Conservation (phyloP, 2,888 invertebrate species). For the Drosophila mimica region DNA sequence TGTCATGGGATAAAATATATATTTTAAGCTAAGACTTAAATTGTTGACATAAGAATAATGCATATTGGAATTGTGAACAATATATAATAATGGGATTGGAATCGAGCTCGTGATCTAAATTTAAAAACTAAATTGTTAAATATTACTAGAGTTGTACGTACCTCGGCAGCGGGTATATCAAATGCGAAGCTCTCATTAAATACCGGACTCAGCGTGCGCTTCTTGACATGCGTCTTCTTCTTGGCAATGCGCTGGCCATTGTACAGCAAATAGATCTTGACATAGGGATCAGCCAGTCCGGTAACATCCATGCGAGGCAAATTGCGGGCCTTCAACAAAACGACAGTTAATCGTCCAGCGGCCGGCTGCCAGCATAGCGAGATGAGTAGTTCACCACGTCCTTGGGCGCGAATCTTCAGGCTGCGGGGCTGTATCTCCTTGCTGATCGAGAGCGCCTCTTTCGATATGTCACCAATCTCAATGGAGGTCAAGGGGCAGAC, state of each 20-base stretch:
- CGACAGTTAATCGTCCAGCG: conserved; percentile 97
- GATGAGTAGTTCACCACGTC: conserved; percentile 96
- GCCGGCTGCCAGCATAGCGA: conserved; percentile 99
- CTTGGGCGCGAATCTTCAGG: conserved; percentile 96
- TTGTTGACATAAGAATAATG: background rate
- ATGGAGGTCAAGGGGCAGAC: conserved; percentile 91
- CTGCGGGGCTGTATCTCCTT: conserved; percentile 97
- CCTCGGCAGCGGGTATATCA: conserved; percentile 93
- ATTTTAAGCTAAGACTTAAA: background rate
- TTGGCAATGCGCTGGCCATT: conserved; percentile 99
- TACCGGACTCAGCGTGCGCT: conserved; percentile 98
- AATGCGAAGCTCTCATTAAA: conserved; percentile 99
- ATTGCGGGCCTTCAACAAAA: conserved; percentile 98
- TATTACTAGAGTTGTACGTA: conserved; percentile 45
- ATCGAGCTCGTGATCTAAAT: background rate
- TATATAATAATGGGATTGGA: background rate
- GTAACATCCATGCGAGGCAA: conserved; percentile 99
- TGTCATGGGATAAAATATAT: background rate
- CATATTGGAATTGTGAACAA: background rate
- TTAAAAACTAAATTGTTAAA: too few relatives aligned
- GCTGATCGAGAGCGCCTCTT: conserved; percentile 92
- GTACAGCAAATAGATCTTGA: conserved; percentile 98
- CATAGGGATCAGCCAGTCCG: conserved; percentile 97
- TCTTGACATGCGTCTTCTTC: conserved; percentile 99
- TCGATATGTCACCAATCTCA: conserved; percentile 89